These are phyloP conservation scores for Clinocottus analis DNA, from an alignment of 2,113 vertebrate species.

Conservation along the genomic window DNA sequence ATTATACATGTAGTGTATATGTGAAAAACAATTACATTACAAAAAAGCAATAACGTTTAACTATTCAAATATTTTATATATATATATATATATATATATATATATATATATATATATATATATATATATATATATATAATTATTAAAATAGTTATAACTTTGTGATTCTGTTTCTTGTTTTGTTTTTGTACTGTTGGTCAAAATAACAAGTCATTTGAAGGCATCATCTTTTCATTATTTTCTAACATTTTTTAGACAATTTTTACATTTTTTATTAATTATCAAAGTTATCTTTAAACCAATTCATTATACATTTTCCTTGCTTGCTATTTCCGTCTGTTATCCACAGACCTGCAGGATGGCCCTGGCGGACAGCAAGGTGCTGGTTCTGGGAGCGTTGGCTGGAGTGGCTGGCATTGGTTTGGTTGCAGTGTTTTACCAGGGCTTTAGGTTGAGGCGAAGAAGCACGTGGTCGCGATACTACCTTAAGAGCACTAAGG, in stretches of 20 bases:
- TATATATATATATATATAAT: too few species aligned
- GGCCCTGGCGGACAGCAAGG: constrained; percentile 86
- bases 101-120: background rate
- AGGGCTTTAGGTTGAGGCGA: constrained; percentile 60
- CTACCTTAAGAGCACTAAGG: constrained; percentile 52
- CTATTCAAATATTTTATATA: too few species aligned
- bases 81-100: too few species aligned
- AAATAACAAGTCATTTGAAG: background rate
- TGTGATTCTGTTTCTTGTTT: too few species aligned
- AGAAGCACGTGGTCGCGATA: constrained; percentile 16
- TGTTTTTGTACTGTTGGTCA: background rate
- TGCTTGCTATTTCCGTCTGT: background rate
- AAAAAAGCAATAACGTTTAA: too few species aligned
- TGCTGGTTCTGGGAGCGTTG: constrained; percentile 87
- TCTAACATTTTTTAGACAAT: background rate
- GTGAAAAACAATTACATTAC: too few species aligned
- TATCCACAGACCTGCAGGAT: constrained; percentile 79
- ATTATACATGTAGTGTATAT: too few species aligned
- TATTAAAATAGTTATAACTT: too few species aligned
- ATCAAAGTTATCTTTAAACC: background rate
- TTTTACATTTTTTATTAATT: background rate
- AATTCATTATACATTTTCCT: background rate
- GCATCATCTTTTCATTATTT: background rate
- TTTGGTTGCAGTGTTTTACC: constrained; percentile 87
- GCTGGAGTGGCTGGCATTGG: constrained; percentile 91